Base-by-base conservation (phyloP, 2,888 invertebrate genomes). In the Andrena trimmerana region DNA sequence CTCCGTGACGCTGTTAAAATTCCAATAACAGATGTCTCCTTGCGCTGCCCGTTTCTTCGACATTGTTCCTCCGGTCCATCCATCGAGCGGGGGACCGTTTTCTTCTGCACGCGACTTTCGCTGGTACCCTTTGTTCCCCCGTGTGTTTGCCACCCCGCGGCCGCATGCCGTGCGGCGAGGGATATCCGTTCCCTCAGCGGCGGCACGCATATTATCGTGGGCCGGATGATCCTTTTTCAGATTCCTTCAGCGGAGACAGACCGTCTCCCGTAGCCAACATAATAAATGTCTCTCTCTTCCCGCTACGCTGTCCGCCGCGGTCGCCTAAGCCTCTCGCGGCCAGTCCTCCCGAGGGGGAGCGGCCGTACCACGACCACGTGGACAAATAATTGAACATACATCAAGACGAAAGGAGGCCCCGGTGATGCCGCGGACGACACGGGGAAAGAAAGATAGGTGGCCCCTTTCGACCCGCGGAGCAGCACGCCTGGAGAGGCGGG, bases 321-420 rank as follows among this genome's bases (percentile, higher is more conserved):
- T 33, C 50, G 24, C 65, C 65, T 36, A 57, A 33, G 13, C 57
- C 62, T n/a, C 36, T 20, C 48, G 31, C 13, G 16, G 54, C 71
- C 57, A n/a, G 29, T 7, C 52, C 29, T 60, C 68, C 75, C 36
- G 59, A 62, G 36, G 66, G 69, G 69, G 57, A 29, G 62, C 67
- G 10, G 52, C 60, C 76, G 63, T 57, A 1, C 29, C 27, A 52
- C 67, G 69, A 83, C 84, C 88, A 82, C 88, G 86, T 80, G 84
- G 85, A 86, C 86, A 86, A 89, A 90, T 91, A 91, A 92, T 91
- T 91, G 91, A 90, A 91, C 91, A 87, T 89, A 91, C 89, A 89
- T 91, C 90, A 90, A 89, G 86, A 57, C 75, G 69, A 82, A 71
- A 86, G 81, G 72, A 82, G 70, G 59, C 57, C 20, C 65, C 71